phyloP scores from a whole-genome alignment of 2,113 vertebrate genomes.

The Tachuris rubrigastra region DNA sequence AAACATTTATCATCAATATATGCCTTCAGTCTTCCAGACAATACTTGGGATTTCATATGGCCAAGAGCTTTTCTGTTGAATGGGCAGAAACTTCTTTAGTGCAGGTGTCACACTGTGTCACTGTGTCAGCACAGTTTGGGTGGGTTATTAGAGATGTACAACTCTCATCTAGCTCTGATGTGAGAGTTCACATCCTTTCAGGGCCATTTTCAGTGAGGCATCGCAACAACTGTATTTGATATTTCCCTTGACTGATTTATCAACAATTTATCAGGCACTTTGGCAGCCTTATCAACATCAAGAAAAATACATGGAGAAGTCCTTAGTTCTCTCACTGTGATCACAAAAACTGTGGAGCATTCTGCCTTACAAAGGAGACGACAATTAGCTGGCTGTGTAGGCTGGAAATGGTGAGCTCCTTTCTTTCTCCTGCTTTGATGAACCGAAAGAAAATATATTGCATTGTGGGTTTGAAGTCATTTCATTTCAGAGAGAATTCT shows the following conservation, averaged over 20 bases:
- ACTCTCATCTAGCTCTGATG: background rate
- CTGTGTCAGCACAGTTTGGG: background rate
- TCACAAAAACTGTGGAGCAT: background rate
- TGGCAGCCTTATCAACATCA: background rate
- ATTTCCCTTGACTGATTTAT: background rate
- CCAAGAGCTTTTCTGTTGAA: background rate
- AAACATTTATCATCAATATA: background rate
- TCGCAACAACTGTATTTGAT: background rate
- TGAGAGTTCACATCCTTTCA: background rate
- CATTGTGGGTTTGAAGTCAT: background rate
- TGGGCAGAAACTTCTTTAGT: background rate
- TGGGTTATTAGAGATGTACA: background rate
- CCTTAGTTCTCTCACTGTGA: background rate
- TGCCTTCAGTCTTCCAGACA: background rate
- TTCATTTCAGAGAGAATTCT: background rate
- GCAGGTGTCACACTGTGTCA: background rate
- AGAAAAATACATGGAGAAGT: background rate
- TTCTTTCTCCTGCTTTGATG: background rate
- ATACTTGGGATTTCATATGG: background rate
- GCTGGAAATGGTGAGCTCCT: background rate
- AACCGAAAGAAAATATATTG: background rate
- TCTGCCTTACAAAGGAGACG: background rate
- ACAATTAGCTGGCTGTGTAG: background rate
- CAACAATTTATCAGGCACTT: background rate
- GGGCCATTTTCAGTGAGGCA: background rate